Base-by-base conservation (phyloP, 2,797 vertebrate genomes). In the Rhabdomys pumilio region DNA sequence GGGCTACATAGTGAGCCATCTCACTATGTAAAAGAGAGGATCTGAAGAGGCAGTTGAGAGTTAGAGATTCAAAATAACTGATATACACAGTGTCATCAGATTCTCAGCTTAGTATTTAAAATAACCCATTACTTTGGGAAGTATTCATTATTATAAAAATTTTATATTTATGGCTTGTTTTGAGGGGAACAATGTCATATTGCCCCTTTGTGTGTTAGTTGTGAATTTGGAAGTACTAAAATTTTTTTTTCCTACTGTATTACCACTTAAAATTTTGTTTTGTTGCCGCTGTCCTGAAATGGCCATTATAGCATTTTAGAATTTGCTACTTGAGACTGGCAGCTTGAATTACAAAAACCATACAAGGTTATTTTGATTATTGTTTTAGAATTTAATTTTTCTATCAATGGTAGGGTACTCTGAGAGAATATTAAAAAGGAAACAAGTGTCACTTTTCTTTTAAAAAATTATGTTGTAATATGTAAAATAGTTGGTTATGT, bases 341-440 rank as follows among this genome's bases (percentile, higher is more conserved):
- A 82, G 26, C 72, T 77, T 50, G 19, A 91, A 44, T 93, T 94
- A 92, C 5, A 89, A 92, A 98, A 44, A 94, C 61, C 72, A 6
- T 92, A 24, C 12, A 47, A 90, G 44, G 77, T 89, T 96, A 73
- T 95, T 96, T 89, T 96, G 24, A 89, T 55, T 95, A 87, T 84
- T 91, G n/a, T 93, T 94, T 97, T 91, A 93, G 69, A 93, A 94
- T 93, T 97, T 96, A 76, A 95, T 92, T 91, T 90, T 14, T 83
- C 47, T 93, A 50, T 81, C 38, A 96, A 50, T 95, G 90, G 87
- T 87, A 24, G 29, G 81, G 50, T 19, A 26, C 20, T 24, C 53
- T 55, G 38, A 79, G 67, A 82, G 11, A 94, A 83, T 77, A 91
- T 29, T 83, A 44, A 69, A 93, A 88, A 94, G 53, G 44, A 81